Evolutionary conservation across 2,888 invertebrate genomes (phyloP).

Genomic region (Drosophila mimetica): DNA sequence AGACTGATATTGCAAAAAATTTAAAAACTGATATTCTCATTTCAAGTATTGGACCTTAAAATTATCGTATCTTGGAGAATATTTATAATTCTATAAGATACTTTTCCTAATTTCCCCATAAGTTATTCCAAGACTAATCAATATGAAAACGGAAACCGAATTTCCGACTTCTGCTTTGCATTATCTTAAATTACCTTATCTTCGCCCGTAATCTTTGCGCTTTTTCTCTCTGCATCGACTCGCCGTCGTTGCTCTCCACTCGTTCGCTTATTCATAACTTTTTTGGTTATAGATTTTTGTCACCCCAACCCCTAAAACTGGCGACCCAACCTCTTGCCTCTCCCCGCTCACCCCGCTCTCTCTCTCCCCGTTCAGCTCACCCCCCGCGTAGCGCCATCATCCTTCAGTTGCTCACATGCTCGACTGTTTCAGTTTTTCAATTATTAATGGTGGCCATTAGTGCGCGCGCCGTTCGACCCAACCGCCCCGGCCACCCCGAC

Average conservation of each 20-base stretch:
- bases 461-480: slow-evolving; percentile 56
- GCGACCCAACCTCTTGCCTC: slow-evolving; percentile 11
- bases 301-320: slow-evolving; percentile 47
- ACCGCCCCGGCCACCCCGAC: slow-evolving; percentile 24
- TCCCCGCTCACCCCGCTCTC: background rate
- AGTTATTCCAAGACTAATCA: too few species aligned
- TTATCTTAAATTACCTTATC: background rate
- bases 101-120: too few species aligned
- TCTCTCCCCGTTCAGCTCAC: slow-evolving; percentile 4
- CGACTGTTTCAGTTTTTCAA: slow-evolving; percentile 78
- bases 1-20: too few species aligned
- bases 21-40: too few species aligned
- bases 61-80: too few species aligned
- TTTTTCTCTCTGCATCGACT: slow-evolving; percentile 19
- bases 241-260: slow-evolving; percentile 37
- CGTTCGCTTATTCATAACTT: slow-evolving; percentile 74
- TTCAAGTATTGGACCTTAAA: too few species aligned
- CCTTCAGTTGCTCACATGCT: slow-evolving; percentile 60
- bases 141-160: too few species aligned
- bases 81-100: too few species aligned
- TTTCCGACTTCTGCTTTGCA: too few species aligned
- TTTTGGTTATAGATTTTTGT: slow-evolving; percentile 78
- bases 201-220: background rate
- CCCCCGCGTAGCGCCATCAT: slow-evolving; percentile 42
- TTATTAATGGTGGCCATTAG: slow-evolving; percentile 79